Evolutionary conservation across 2,888 invertebrate genomes (phyloP), one percentile per base, ranked within the genome.

Genomic region (Stegophylla sp.): DNA sequence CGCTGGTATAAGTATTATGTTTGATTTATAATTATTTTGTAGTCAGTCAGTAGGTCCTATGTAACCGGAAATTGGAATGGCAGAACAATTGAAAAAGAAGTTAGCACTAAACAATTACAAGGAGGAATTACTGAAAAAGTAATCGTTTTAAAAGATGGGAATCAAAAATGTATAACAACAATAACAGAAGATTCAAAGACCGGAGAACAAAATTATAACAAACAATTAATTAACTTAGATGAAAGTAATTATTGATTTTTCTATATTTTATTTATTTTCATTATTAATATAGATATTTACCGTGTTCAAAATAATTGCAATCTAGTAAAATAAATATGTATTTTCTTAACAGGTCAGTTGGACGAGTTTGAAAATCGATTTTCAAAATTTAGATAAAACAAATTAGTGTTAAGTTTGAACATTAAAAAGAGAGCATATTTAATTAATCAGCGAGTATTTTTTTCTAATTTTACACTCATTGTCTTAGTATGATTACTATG

Each of bases 181-280:
- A 67, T 67, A 28, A 59, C 28, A 20, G 77, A 77, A 45, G 59
- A 67, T 59, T 20, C 28, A 45, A 56, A 23, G 43, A 67, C 67
- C n/a, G 56, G 67, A 20, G 41, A 67, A 1, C 56, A 59, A 26
- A 56, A 20, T 59, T 28, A 20, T 28, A 59, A 45, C 10, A 34
- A 59, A 67, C 12, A 77, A 48, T 59, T 77, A 17, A 17, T 45
- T 17, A 77, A 77, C 9, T 34, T 77, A 17, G 59, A 77, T 15
- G 20, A 77, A 45, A 77, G 77, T 77, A 77, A 77, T n/a, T 76
- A 53, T 13, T n/a, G n/a, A n/a, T n/a, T n/a, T n/a, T n/a, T n/a
- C n/a, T n/a, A n/a, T n/a, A n/a, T n/a, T n/a, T n/a, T 48, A 13
- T n/a, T 12, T n/a, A 7, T 9, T 43, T 10, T 17, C n/a, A 15